Base-by-base conservation (phyloP, 2,888 invertebrate genomes). In the Carpatolechia fugitivella region DNA sequence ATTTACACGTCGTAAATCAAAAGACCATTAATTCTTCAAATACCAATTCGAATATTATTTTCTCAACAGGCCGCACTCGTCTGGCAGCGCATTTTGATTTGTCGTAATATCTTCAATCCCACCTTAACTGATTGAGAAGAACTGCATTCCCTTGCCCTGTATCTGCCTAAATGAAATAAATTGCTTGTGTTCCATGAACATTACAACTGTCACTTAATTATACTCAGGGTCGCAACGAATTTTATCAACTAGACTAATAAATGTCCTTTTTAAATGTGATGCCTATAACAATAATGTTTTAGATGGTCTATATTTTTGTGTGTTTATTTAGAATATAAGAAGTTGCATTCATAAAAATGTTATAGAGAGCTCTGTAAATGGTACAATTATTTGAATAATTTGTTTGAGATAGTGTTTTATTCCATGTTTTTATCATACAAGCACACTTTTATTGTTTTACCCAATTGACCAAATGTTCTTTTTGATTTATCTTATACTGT, bases 221-320 rank as follows among this genome's bases (percentile, higher is more conserved):
- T n/a, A n/a, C 75, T 68, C 80, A 80, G 82, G 84, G 82, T 82
- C 78, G 82, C 85, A 84, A 85, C 86, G 85, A 88, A 87, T 88
- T 88, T 86, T 82, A 83, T 78, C 77, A 72, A 75, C 64, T 82
- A 83, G 83, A 85, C 80, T 80, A 78, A 75, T 70, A 64, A 69
- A 83, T 82, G 86, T 85, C 87, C 85, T 87, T 85, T 41, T 82
- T 79, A 67, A 76, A 76, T 90, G 89, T 90, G 89, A 89, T 90
- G 87, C 86, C 78, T 79, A 79, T 83, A 85, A 89, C 89, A 88
- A 89, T 89, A 89, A 89, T 80, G 80, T 87, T 87, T 87, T 83
- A 85, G 84, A 87, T 82, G 57, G 78, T 57, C 47, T 55, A 58
- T 89, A 88, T 88, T 88, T 89, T 89, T 86, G 85, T 89, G 88